Conservation (phyloP, 2,113 vertebrate species). For the Ammodytes marinus region DNA sequence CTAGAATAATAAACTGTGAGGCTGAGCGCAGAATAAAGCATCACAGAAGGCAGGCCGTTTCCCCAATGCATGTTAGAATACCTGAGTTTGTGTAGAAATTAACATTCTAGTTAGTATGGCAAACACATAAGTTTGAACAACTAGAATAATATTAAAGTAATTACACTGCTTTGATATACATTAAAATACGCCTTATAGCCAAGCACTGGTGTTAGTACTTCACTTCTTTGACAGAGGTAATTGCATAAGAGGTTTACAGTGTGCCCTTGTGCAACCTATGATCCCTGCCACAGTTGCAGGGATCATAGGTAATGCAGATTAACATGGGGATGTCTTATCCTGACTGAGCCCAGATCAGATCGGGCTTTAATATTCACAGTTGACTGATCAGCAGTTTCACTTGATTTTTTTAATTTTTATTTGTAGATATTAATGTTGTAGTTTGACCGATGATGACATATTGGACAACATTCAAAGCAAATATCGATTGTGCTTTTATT, state of each 20-base stretch:
- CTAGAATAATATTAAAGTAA: constrained; percentile 31
- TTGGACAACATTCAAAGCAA: not conserved
- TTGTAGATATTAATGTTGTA: not conserved
- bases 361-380: constrained; percentile 22
- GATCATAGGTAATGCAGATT: constrained; percentile 64
- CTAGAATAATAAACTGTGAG: constrained; percentile 40
- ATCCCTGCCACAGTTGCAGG: not conserved
- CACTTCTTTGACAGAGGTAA: constrained; percentile 28
- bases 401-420: not conserved
- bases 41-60: constrained; percentile 27
- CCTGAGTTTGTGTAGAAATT: constrained; percentile 10
- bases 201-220: not conserved
- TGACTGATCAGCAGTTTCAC: constrained; percentile 18
- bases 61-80: constrained; percentile 15
- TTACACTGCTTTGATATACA: not conserved
- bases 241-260: constrained; percentile 66
- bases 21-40: constrained; percentile 45
- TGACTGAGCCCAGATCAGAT: constrained; percentile 23
- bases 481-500: not conserved
- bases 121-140: constrained; percentile 20
- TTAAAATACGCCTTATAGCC: not conserved
- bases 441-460: not conserved
- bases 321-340: constrained; percentile 49
- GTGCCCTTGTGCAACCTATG: constrained; percentile 42
- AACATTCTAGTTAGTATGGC: constrained; percentile 6